Evolutionary conservation across 2,888 invertebrate genomes (phyloP), one percentile per base, ranked within the genome.

Genomic region (Drosophila flavopinicola): DNA sequence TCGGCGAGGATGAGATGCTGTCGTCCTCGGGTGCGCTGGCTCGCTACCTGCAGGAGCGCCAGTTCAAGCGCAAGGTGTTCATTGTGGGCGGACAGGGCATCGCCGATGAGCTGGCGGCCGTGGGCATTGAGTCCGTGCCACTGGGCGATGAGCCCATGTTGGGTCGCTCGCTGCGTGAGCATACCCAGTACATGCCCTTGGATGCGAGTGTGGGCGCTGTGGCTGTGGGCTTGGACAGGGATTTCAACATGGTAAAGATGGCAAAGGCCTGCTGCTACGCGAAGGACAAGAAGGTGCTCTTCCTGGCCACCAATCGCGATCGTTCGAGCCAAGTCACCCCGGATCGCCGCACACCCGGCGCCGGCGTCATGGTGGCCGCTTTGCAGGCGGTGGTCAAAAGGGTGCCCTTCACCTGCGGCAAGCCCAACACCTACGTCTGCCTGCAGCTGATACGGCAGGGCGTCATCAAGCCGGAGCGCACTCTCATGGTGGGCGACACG

Each of bases 401-500:
- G 1, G 0, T 32, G 0, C 70, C 84, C 4, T 44, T 72, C n/a
- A 76, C 54, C n/a, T 74, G 75, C 7, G 82, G 82, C 29, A 83
- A 83, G 20, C 82, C 82, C 17, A 78, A 73, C 45, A 42, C 67
- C 1, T 66, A 49, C 15, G 68, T 83, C 4, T 68, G 71, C 3
- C 25, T 47, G 9, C 58, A 72, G 6, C 44, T 84, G 1, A 25
- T 84, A 1, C 66, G 57, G 0, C 25, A 66, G 6, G 82, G 80
- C 1, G 1, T 58, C 0, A 66, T 83, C 3, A 61, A 63, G 9
- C 71, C 82, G 1, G 74, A 78, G 1, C 66, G 66, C 6, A 83
- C 82, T 0, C 60, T 83, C 4, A 63, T 83, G 64, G 66, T 83
- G 11, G 82, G 82, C 29, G 84, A 83, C 33, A 80, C 69, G 82